These are phyloP conservation scores for Drosophila pseudoobscura DNA, from an alignment of 1,140 invertebrate genomes.

Conservation along the genomic window DNA sequence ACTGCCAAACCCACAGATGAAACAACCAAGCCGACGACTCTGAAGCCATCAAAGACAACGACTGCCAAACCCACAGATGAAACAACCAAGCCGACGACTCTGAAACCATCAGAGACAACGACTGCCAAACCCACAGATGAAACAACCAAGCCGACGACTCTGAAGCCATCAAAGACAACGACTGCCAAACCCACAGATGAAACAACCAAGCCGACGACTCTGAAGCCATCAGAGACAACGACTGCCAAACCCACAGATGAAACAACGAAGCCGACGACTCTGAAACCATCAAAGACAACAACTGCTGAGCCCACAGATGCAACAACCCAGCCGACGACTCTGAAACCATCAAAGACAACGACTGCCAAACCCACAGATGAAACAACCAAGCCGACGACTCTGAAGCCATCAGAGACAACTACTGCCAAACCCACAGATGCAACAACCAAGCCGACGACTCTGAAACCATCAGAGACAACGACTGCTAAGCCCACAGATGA, in stretches of 20 bases:
- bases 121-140: slow-evolving; percentile 3
- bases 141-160: slow-evolving; percentile 10
- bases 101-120: background rate
- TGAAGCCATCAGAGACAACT: no score
- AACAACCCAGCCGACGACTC: slow-evolving; percentile 1
- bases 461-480: background rate
- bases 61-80: background rate
- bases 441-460: no score
- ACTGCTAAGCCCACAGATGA: background rate
- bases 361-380: no score
- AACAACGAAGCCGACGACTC: background rate
- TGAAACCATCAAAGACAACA: no score
- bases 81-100: slow-evolving; percentile 7
- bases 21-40: slow-evolving; percentile 4
- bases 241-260: background rate
- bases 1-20: background rate
- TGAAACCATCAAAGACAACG: no score
- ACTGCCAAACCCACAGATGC: no score
- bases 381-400: no score
- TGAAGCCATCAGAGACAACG: background rate
- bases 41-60: background rate
- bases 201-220: slow-evolving; percentile 4
- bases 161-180: no score
- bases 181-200: background rate
- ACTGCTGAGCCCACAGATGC: background rate